These are phyloP conservation scores for Pemphigus obesinymphae DNA, from an alignment of 1,140 invertebrate genomes.

Conservation along the genomic window DNA sequence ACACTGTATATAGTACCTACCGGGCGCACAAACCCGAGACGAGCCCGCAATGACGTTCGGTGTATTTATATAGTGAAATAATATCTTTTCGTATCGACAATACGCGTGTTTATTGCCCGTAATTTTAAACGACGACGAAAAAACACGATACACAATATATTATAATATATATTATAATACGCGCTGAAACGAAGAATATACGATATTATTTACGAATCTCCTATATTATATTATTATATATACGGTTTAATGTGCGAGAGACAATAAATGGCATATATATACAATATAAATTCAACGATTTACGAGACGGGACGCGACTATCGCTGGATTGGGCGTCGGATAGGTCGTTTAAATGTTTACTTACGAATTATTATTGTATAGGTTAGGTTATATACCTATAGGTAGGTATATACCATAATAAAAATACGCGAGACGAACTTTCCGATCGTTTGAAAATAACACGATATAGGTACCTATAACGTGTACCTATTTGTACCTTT, in stretches of 20 bases:
- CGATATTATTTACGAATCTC: neutral
- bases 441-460: too few species aligned
- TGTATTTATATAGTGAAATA: conserved; percentile 9
- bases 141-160: neutral
- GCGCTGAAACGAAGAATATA: neutral
- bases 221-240: too few species aligned
- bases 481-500: too few species aligned
- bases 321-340: neutral
- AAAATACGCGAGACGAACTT: too few species aligned
- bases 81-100: conserved; percentile 22
- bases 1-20: neutral
- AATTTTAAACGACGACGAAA: neutral
- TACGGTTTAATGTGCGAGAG: neutral
- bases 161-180: neutral
- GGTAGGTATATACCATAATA: too few species aligned
- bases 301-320: neutral
- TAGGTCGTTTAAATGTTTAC: neutral
- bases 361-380: too few species aligned
- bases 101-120: neutral
- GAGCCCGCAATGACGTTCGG: conserved; percentile 1
- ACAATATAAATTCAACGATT: neutral
- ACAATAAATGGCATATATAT: conserved; percentile 11
- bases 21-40: neutral
- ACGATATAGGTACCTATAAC: too few species aligned
- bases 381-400: too few species aligned